Evolutionary conservation across 1,140 invertebrate genomes (phyloP), one percentile per base, ranked within the genome.

Genomic region (Drosophila subobscura): DNA sequence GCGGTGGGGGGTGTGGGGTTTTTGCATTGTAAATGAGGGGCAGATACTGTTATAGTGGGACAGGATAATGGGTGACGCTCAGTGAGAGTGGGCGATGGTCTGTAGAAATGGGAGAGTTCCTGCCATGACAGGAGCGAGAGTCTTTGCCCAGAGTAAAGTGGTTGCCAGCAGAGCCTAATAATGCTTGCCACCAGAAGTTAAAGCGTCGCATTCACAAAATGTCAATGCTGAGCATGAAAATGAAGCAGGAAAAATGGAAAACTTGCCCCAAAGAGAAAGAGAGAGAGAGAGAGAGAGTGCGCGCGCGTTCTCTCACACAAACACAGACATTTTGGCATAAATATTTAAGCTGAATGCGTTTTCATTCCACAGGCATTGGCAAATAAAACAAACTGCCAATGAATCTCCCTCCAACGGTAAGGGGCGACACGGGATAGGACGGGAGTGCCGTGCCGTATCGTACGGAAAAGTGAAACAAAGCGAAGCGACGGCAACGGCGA

Each of bases 281-380:
- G 7, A 33, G 29, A 8, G 29, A 8, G 7, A 2, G 7, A 33
- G 29, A 8, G 8, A 6, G 8, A 2, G 5, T 5, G 47, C 45
- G 44, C 27, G 16, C 40, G 22, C 14, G 46, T 37, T 44, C 47
- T 27, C 41, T 37, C 25, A 41, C 77, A 89, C 88, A 85, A 78
- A 90, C 64, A 88, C 77, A 90, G 89, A 90, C 89, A 80, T 88
- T 88, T 71, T 49, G 49, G 50, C 70, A 90, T 90, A 90, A 90
- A 90, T 90, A 90, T 90, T 90, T 90, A 90, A 90, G 71, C 65
- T 70, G 77, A 79, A 90, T 90, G 88, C 88, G 89, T 88, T 89
- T 88, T 81, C 83, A 90, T 90, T 90, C 78, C 70, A 80, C 80
- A 77, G 81, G 75, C 83, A 72, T 79, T 57, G 81, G 73, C 77